Evolutionary conservation across 2,797 vertebrate genomes (phyloP).

Genomic region (Propithecus deckenii): DNA sequence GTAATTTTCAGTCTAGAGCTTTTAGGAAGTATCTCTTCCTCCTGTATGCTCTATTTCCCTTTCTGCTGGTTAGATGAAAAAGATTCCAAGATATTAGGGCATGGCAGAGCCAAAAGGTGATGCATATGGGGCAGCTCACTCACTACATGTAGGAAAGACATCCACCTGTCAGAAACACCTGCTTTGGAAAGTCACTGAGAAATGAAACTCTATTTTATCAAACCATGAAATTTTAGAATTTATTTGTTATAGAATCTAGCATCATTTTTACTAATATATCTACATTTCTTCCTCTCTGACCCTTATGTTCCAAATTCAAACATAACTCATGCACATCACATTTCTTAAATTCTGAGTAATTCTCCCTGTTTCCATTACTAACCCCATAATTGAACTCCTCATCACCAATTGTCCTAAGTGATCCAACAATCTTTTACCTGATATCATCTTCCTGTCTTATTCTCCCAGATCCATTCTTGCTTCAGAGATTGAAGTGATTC

Average conservation of each 20-base stretch:
- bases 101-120: not conserved
- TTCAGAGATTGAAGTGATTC: not conserved
- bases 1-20: not conserved
- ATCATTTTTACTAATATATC: not conserved
- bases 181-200: not conserved
- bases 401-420: not conserved
- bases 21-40: not conserved
- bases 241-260: not conserved
- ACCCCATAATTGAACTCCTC: not conserved
- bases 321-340: not conserved
- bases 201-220: not conserved
- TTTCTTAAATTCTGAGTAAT: not conserved
- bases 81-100: not conserved
- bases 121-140: not conserved
- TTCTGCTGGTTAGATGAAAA: not conserved
- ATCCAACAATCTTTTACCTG: not conserved
- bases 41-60: not conserved
- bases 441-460: not conserved
- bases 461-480: not conserved
- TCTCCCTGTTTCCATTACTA: not conserved
- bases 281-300: not conserved
- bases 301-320: not conserved
- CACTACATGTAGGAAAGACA: not conserved
- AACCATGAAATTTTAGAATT: not conserved
- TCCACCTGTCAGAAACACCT: not conserved